Percentiles rank a stretch among this genome's conserved stretches.
These are phyloP conservation scores for Eupithecia tripunctaria DNA, from an alignment of 2,888 invertebrate species.

Conservation along the genomic window DNA sequence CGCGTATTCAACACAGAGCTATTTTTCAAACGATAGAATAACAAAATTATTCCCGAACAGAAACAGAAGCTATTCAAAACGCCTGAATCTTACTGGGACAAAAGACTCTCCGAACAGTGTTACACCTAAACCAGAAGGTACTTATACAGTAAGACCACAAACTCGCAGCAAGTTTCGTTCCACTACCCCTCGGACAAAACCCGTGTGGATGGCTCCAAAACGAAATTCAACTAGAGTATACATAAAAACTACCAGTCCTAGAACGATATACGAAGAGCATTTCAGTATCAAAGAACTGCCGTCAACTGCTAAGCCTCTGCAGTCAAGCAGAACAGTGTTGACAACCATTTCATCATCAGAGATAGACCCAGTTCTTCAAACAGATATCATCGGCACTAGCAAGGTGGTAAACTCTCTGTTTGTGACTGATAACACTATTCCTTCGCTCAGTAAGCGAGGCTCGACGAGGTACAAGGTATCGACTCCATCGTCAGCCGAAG, in stretches of 20 bases:
- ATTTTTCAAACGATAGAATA: slow-evolving; percentile 62
- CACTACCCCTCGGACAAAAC: slow-evolving; percentile 72
- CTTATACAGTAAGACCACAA: slow-evolving; percentile 56
- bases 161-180: slow-evolving; percentile 72
- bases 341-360: slow-evolving; percentile 78
- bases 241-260: slow-evolving; percentile 60
- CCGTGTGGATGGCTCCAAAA: slow-evolving; percentile 75
- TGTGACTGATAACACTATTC: slow-evolving; percentile 78
- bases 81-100: slow-evolving; percentile 64
- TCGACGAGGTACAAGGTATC: slow-evolving; percentile 74
- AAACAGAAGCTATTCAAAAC: slow-evolving; percentile 72
- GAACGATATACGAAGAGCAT: slow-evolving; percentile 76
- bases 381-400: slow-evolving; percentile 68
- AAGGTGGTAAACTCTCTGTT: slow-evolving; percentile 74
- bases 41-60: slow-evolving; percentile 63
- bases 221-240: slow-evolving; percentile 64
- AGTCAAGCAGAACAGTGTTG: slow-evolving; percentile 59
- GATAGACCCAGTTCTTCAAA: slow-evolving; percentile 79
- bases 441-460: slow-evolving; percentile 79
- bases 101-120: slow-evolving; percentile 76
- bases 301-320: slow-evolving; percentile 55
- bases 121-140: slow-evolving; percentile 60
- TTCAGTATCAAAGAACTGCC: slow-evolving; percentile 71
- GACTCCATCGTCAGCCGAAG: slow-evolving; percentile 61
- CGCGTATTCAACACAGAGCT: slow-evolving; percentile 64